Conservation (phyloP, 2,797 vertebrate genomes). For the Hyperoplus immaculatus region DNA sequence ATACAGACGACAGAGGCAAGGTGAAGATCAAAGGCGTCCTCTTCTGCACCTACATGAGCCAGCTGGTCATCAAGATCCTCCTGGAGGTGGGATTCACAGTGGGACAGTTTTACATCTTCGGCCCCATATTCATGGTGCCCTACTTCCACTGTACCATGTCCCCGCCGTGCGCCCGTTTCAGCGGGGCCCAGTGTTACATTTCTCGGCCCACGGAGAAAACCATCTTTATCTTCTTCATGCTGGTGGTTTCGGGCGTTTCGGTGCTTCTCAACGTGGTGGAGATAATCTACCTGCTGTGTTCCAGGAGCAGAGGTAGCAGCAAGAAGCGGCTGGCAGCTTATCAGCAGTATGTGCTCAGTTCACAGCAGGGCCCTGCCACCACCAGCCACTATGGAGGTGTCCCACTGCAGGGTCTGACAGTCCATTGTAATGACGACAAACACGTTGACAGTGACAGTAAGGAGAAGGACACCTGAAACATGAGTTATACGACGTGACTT, state of each 20-base stretch:
- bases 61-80: constrained; percentile 89
- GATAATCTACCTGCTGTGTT: constrained; percentile 82
- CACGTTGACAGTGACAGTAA: constrained; percentile 11
- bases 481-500: neutral
- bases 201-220: constrained; percentile 94
- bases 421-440: neutral
- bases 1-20: constrained; percentile 83
- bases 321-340: neutral
- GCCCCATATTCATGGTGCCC: constrained; percentile 81
- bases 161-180: constrained; percentile 79
- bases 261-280: constrained; percentile 90
- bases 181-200: constrained; percentile 87
- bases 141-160: constrained; percentile 82
- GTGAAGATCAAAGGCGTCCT: constrained; percentile 88
- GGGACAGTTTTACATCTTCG: constrained; percentile 92
- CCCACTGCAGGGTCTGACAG: neutral
- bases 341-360: neutral
- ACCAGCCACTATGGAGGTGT: neutral
- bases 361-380: neutral
- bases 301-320: neutral
- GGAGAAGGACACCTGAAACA: constrained; percentile 54
- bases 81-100: constrained; percentile 90
- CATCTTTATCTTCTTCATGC: constrained; percentile 94
- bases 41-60: constrained; percentile 88
- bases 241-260: constrained; percentile 90